Conservation (phyloP, 2,888 invertebrate genomes). For the Mimachlamys varia region DNA sequence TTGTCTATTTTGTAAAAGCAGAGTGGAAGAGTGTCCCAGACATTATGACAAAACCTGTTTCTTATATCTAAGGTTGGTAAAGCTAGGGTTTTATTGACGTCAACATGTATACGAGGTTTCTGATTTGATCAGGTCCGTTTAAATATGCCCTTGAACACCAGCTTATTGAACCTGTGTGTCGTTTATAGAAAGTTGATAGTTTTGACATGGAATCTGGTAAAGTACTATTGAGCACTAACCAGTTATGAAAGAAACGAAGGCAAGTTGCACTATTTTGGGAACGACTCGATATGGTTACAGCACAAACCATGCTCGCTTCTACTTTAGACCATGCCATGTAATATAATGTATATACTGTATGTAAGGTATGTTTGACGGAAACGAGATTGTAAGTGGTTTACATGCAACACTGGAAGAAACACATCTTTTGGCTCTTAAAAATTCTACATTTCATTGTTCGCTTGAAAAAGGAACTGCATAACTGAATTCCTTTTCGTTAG, state of each 20-base stretch:
- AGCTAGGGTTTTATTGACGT: too few relatives aligned
- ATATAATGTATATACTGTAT: not conserved
- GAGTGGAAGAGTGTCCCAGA: too few relatives aligned
- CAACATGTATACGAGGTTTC: too few relatives aligned
- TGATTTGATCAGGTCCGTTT: too few relatives aligned
- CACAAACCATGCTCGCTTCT: not conserved
- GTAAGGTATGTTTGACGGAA: not conserved
- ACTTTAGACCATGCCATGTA: constrained; percentile 14
- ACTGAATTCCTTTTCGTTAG: not conserved
- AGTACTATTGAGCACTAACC: not conserved
- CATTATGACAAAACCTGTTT: too few relatives aligned
- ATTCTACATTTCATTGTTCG: not conserved
- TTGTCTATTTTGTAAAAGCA: too few relatives aligned
- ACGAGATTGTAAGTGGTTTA: not conserved
- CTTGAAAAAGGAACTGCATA: not conserved
- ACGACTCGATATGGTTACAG: not conserved
- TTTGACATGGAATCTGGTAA: not conserved
- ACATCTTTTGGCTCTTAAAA: not conserved
- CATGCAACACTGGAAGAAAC: not conserved
- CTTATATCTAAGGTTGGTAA: too few relatives aligned
- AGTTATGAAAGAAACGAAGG: not conserved
- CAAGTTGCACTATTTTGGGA: not conserved
- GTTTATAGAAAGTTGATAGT: not conserved
- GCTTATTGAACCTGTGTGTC: too few relatives aligned
- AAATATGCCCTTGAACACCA: too few relatives aligned